phyloP scores from a whole-genome alignment of 1,140 invertebrate genomes.

The Frieseomelitta varia region DNA sequence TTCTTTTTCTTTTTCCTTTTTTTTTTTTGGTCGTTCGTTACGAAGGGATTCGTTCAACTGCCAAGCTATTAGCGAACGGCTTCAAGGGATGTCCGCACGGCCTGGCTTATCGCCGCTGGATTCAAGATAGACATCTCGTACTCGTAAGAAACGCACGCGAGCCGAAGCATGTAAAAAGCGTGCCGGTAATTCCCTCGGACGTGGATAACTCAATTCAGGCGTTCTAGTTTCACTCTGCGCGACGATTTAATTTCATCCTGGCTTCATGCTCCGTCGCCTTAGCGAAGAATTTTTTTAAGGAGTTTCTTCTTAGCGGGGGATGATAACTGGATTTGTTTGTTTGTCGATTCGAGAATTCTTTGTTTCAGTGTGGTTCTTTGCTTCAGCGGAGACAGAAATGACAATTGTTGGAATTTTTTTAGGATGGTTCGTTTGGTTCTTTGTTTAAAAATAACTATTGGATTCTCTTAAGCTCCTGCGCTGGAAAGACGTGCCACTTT shows the following conservation, averaged over 20 bases:
- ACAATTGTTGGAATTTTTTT: no score
- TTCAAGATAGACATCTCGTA: slow-evolving; percentile 2
- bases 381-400: no score
- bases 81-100: slow-evolving; percentile 8
- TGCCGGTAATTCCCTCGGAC: slow-evolving; percentile 3
- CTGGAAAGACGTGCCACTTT: no score
- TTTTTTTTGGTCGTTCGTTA: slow-evolving; percentile 7
- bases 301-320: no score
- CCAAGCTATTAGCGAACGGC: neutral
- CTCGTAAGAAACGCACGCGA: neutral
- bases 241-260: neutral
- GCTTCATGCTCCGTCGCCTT: neutral
- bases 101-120: slow-evolving; percentile 6
- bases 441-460: no score
- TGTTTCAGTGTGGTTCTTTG: no score
- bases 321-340: no score
- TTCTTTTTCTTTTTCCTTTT: no score
- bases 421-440: no score
- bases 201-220: neutral
- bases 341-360: no score
- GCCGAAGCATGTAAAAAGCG: slow-evolving; percentile 13
- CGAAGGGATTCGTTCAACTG: neutral
- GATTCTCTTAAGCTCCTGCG: no score
- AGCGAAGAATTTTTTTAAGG: no score
- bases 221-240: neutral